phyloP scores from a whole-genome alignment of 2,113 vertebrate genomes.

The Lagopus muta region DNA sequence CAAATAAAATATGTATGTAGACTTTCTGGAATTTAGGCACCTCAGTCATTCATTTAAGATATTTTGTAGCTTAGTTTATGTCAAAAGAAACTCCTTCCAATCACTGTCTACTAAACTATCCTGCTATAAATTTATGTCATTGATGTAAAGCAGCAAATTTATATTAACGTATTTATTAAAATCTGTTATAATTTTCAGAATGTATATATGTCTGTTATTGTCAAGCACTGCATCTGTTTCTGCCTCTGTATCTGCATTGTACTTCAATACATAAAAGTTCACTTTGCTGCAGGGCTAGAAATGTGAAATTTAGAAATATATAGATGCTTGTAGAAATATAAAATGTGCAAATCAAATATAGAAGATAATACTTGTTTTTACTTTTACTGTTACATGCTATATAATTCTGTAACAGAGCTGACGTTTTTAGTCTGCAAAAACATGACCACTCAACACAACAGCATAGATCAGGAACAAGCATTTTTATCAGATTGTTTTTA shows the following conservation, averaged over 20 bases:
- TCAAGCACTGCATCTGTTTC: background rate
- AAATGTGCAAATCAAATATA: background rate
- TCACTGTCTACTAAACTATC: background rate
- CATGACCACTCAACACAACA: background rate
- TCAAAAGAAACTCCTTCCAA: background rate
- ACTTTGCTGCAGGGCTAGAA: background rate
- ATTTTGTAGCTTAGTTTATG: background rate
- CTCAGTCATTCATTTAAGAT: background rate
- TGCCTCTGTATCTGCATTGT: background rate
- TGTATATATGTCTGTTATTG: background rate
- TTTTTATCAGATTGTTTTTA: background rate
- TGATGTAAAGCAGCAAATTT: background rate
- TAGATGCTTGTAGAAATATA: background rate
- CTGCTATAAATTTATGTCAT: background rate
- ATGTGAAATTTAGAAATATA: background rate
- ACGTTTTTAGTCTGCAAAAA: background rate
- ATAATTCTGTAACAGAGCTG: background rate
- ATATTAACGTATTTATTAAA: background rate
- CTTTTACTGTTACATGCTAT: background rate
- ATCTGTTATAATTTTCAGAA: background rate
- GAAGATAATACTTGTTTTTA: background rate
- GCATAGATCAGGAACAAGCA: background rate
- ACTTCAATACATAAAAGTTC: background rate
- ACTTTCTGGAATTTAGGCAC: background rate
- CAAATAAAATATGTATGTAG: background rate